Conservation (phyloP, 2,113 vertebrate species). For the Carollia perspicillata region DNA sequence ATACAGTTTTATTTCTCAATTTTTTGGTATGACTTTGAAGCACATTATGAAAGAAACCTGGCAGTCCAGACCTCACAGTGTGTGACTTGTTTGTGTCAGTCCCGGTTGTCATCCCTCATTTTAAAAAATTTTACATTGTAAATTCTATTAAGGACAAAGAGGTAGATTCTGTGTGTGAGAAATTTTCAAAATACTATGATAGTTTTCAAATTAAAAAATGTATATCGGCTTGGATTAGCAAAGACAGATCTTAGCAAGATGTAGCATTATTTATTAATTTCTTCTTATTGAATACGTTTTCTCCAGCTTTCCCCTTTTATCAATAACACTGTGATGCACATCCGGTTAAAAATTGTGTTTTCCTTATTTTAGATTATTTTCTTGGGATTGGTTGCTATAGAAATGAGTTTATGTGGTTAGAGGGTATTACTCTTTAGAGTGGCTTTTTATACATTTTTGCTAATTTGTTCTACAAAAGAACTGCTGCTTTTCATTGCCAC, state of each 20-base stretch:
- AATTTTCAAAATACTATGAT: constrained; percentile 56
- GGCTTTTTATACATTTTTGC: constrained; percentile 2
- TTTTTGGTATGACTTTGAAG: constrained; percentile 83
- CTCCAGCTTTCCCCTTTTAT: background rate
- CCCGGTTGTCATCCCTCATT: constrained; percentile 80
- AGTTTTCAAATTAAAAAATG: constrained; percentile 66
- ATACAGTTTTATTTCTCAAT: constrained; percentile 72
- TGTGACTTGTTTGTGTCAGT: constrained; percentile 72
- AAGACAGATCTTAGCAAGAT: background rate
- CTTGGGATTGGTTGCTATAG: background rate
- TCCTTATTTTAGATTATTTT: constrained; percentile 1
- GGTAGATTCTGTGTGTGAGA: constrained; percentile 68
- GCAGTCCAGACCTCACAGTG: constrained; percentile 83
- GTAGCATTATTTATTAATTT: background rate
- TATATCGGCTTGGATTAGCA: background rate
- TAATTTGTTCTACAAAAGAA: background rate
- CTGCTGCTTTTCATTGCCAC: background rate
- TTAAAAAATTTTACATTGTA: constrained; percentile 84
- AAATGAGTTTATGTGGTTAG: background rate
- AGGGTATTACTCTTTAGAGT: background rate
- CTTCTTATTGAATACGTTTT: background rate
- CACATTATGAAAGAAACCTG: constrained; percentile 87
- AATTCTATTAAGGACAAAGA: constrained; percentile 84
- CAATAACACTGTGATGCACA: background rate
- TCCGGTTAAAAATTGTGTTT: background rate